Base-by-base conservation (phyloP, 2,888 invertebrate genomes). In the Matsumyia berberina region DNA sequence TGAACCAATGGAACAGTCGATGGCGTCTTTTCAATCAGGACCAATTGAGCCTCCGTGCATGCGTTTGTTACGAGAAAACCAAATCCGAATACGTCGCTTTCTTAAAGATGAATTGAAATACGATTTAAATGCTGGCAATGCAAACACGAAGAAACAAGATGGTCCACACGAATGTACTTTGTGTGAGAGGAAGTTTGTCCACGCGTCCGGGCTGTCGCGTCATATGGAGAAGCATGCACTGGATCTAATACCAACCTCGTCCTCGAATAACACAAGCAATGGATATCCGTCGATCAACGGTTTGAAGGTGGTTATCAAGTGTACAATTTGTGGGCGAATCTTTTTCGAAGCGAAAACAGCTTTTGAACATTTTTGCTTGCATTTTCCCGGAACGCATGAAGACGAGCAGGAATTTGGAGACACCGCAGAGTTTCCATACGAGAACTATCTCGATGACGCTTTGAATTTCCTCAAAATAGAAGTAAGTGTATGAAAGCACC, bases 201-300 rank as follows among this genome's bases (percentile, higher is more conserved):
- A 92, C 81, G 89, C 90, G 11, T 91, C 92, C 0, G 92, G 92
- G 0, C 64, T 92, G 15, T 87, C 88, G 29, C 90, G 92, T 5
- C 92, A 92, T 85, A 91, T 91, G 91, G 92, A 92, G 69, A 92
- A 91, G 46, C 92, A 92, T 83, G 89, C 91, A 0, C 70, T 91
- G 39, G 91, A 92, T 66, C 78, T 90, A 5, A 90, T 91, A 49
- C 90, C 91, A 0, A 87, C 88, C 0, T 70, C 87, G 0, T 51
- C 67, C 5, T 17, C 51, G 1, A 66, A 76, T 15, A 70, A 80
- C 15, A 31, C 8, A 15, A 81, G 70, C 4, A 80, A 72, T 9
- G 60, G 72, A 7, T 49, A 29, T 60, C 76, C 17, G 55, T 17
- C 87, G 8, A 77, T 87, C 0, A 87, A 88, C 24, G 89, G 89